Percentiles rank a stretch among this genome's conserved stretches.
phyloP scores from a whole-genome alignment of 2,113 vertebrate genomes.

The Python bivittatus region DNA sequence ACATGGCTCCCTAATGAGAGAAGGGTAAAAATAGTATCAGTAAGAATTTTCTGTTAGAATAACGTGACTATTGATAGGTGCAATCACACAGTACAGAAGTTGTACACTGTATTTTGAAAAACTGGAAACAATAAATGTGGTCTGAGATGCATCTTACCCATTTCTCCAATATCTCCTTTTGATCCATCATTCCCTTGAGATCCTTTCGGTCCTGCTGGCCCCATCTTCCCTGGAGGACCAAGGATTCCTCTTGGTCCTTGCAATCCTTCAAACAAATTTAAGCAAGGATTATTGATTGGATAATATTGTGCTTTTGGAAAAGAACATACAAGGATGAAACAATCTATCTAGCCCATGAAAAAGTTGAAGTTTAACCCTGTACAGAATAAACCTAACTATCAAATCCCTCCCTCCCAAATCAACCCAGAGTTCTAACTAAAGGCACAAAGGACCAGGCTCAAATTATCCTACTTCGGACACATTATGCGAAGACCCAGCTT shows the following conservation, averaged over 20 bases:
- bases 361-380: background rate
- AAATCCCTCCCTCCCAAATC: background rate
- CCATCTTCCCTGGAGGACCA: conserved; percentile 25
- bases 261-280: conserved; percentile 2
- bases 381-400: background rate
- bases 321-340: background rate
- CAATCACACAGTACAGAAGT: background rate
- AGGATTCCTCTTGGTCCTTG: conserved; percentile 17
- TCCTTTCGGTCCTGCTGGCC: background rate
- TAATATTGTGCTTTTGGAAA: background rate
- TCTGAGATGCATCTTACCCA: conserved; percentile 1
- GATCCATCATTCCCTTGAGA: background rate
- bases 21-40: background rate
- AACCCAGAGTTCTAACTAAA: background rate
- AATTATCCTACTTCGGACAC: background rate
- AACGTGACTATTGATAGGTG: background rate
- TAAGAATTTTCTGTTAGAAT: background rate
- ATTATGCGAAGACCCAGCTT: background rate
- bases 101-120: background rate
- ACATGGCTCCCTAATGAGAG: background rate
- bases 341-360: background rate
- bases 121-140: background rate
- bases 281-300: background rate
- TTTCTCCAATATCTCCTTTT: conserved; percentile 23
- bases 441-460: background rate